Evolutionary conservation across 37 sponge, comb jelly and placozoan genomes (phyloP).

Genomic region (Oopsacas minuta): DNA sequence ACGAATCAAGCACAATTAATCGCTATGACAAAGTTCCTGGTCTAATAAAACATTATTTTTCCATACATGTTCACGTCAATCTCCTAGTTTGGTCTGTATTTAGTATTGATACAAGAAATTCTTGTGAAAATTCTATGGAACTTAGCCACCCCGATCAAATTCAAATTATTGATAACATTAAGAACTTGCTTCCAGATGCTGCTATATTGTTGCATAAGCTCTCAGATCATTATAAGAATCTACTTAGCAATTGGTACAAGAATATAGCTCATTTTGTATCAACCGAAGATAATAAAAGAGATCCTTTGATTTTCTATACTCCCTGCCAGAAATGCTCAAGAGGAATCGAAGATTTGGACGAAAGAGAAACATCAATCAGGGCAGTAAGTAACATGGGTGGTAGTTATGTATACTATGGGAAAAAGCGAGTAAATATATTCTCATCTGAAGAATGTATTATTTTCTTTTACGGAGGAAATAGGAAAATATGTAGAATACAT

Average conservation of each 20-base stretch:
- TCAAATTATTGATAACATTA: background rate
- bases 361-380: background rate
- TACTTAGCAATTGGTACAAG: background rate
- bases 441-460: background rate
- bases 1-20: conserved; percentile 2
- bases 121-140: background rate
- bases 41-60: background rate
- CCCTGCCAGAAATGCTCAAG: background rate
- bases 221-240: background rate
- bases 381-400: background rate
- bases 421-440: background rate
- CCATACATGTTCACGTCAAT: background rate
- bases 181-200: background rate
- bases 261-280: background rate
- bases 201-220: background rate
- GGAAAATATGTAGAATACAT: background rate
- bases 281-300: background rate
- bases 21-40: conserved; percentile 10
- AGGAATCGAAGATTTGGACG: background rate
- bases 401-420: background rate
- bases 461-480: background rate
- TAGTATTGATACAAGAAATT: background rate
- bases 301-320: background rate
- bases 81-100: background rate
- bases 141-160: background rate